Evolutionary conservation across 2,888 invertebrate species (phyloP).

Genomic region (Yponomeuta malinellus): DNA sequence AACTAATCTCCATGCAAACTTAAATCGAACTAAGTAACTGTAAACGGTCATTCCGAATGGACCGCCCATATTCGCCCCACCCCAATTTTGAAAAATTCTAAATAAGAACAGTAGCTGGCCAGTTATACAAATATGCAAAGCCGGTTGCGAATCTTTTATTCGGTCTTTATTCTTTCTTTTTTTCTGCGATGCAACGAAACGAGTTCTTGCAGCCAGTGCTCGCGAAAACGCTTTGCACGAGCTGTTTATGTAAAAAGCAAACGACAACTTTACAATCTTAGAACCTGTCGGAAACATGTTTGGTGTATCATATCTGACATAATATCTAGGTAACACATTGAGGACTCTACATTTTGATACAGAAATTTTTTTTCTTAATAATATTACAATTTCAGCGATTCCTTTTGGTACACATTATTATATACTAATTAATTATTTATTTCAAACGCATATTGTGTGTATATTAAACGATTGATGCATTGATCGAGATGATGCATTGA

Average conservation of each 20-base stretch:
- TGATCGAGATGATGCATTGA: too few relatives aligned
- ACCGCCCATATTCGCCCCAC: conserved; percentile 3
- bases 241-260: conserved; percentile 22
- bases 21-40: not conserved
- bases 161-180: conserved; percentile 6
- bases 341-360: too few relatives aligned
- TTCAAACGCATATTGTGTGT: too few relatives aligned
- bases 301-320: too few relatives aligned
- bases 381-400: too few relatives aligned
- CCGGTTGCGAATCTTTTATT: conserved; percentile 12
- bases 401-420: too few relatives aligned
- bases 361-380: too few relatives aligned
- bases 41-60: not conserved
- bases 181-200: conserved; percentile 6
- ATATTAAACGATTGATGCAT: too few relatives aligned
- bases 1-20: not conserved
- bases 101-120: conserved; percentile 4
- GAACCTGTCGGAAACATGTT: not conserved
- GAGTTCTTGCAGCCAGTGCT: conserved; percentile 13
- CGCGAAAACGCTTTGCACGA: conserved; percentile 14
- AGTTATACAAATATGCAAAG: conserved; percentile 10
- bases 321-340: too few relatives aligned
- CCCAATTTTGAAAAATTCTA: not conserved
- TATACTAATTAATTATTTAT: too few relatives aligned
- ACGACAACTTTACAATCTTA: not conserved